Evolutionary conservation across 2,888 invertebrate species (phyloP).

Genomic region (Eueremaeus valkanovi): DNA sequence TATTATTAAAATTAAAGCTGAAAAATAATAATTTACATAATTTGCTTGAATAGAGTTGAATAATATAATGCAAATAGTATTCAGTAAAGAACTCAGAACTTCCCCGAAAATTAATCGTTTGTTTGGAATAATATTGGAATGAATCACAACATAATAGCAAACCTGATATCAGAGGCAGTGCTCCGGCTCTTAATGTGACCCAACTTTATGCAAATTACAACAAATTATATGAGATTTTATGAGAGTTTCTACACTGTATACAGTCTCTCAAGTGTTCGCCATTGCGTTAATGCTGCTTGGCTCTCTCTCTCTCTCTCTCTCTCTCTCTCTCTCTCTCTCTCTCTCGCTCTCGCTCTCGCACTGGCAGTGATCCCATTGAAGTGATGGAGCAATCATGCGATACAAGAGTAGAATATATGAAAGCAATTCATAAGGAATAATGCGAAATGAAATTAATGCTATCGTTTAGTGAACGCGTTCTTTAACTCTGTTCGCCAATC

Average conservation of each 20-base stretch:
- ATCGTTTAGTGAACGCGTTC: slow-evolving; percentile 34
- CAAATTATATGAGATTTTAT: not conserved
- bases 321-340: not conserved
- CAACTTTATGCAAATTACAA: slow-evolving; percentile 29
- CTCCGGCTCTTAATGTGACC: slow-evolving; percentile 19
- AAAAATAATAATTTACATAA: slow-evolving; percentile 6
- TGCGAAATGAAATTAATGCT: slow-evolving; percentile 25
- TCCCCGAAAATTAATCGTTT: slow-evolving; percentile 18
- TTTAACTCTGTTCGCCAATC: slow-evolving; percentile 5
- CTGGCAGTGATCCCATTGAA: not conserved
- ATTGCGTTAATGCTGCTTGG: not conserved
- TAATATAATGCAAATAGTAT: slow-evolving; percentile 1
- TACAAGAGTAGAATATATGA: slow-evolving; percentile 14
- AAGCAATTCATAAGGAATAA: slow-evolving; percentile 28
- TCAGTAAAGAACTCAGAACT: not conserved
- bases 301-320: not conserved
- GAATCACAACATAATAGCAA: slow-evolving; percentile 24
- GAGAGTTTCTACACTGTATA: not conserved
- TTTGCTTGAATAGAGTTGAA: not conserved
- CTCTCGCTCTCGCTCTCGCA: no score
- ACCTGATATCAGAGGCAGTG: not conserved
- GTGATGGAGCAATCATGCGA: slow-evolving; percentile 33
- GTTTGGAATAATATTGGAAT: slow-evolving; percentile 12
- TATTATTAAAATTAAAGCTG: not conserved
- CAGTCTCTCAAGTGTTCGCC: not conserved